These are phyloP conservation scores for Bombus ignitus DNA, from an alignment of 1,140 invertebrate species.

Conservation along the genomic window DNA sequence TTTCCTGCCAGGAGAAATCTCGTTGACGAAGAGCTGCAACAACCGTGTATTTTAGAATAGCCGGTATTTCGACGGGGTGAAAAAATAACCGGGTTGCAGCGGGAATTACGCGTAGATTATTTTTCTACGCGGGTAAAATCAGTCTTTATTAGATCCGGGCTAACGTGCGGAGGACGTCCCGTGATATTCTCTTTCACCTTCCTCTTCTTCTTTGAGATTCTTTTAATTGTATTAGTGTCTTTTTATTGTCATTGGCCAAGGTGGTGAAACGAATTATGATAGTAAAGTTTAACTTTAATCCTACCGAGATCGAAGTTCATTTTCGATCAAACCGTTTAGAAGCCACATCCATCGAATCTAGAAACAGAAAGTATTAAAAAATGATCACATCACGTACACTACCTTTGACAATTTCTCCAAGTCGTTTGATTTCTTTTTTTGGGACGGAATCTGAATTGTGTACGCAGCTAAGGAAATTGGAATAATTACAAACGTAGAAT, in stretches of 20 bases:
- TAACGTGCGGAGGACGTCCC: not conserved
- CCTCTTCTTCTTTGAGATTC: not conserved
- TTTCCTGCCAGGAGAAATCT: conserved; percentile 31
- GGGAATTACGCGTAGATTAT: not conserved
- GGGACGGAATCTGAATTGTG: too few relatives aligned
- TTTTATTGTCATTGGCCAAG: too few relatives aligned
- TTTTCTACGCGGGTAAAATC: not conserved
- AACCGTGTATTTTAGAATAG: not conserved
- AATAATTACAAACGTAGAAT: too few relatives aligned
- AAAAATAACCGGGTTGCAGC: not conserved
- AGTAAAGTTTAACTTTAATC: not conserved
- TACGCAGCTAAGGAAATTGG: too few relatives aligned
- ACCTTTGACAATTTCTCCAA: not conserved
- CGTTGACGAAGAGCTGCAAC: not conserved
- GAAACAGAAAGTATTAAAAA: too few relatives aligned
- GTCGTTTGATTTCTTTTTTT: too few relatives aligned
- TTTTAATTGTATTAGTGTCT: not conserved
- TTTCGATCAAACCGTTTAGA: not conserved
- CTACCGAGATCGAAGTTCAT: not conserved
- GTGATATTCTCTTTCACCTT: not conserved
- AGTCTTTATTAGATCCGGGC: not conserved
- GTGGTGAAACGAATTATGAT: not conserved
- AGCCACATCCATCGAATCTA: too few relatives aligned
- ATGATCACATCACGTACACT: too few relatives aligned
- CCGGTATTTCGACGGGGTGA: not conserved